These are phyloP conservation scores for Heliconius nattereri DNA, from an alignment of 1,140 invertebrate species.

Conservation along the genomic window DNA sequence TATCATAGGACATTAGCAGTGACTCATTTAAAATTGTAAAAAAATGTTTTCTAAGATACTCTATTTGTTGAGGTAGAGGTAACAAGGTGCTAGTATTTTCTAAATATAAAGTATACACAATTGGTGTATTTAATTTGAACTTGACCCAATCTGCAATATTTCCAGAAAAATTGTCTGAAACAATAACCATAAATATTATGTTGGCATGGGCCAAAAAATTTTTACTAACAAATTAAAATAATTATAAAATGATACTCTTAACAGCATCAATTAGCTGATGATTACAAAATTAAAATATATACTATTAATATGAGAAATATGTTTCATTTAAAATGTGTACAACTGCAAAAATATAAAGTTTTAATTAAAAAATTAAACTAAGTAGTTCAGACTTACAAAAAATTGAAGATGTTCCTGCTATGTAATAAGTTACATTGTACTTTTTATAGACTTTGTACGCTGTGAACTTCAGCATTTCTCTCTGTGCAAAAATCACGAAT, in stretches of 20 bases:
- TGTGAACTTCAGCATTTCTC: constrained; percentile 57
- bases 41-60: constrained; percentile 47
- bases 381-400: constrained; percentile 52
- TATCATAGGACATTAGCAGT: constrained; percentile 53
- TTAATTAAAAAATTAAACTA: no score
- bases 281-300: no score
- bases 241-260: not conserved
- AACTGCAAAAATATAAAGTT: no score
- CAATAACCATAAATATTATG: not conserved
- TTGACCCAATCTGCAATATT: constrained; percentile 73
- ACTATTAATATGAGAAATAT: no score
- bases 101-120: constrained; percentile 64
- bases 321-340: no score
- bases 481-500: constrained; percentile 40
- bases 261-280: no score
- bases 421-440: constrained; percentile 51
- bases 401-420: constrained; percentile 52
- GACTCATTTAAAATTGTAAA: constrained; percentile 56
- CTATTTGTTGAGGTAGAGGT: constrained; percentile 47
- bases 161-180: constrained; percentile 68
- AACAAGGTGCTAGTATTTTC: constrained; percentile 47
- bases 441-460: constrained; percentile 45
- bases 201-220: not conserved
- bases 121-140: constrained; percentile 60
- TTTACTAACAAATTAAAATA: not conserved